Percentiles rank a stretch among this genome's conserved stretches.
Conservation (phyloP, 2,888 invertebrate species). For the Eupsilia transversa region DNA sequence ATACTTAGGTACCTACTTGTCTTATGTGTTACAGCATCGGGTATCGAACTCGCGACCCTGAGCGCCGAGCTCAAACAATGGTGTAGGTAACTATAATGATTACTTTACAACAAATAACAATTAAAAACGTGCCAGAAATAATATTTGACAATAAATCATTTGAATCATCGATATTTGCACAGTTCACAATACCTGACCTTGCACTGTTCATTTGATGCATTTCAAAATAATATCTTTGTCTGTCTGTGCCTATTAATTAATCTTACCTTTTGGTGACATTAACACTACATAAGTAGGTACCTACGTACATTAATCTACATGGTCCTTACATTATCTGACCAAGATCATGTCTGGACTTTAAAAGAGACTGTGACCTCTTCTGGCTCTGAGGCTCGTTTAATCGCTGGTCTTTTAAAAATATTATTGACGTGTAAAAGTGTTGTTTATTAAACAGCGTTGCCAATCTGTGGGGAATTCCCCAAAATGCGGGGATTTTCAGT, state of each 20-base stretch:
- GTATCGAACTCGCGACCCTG: slow-evolving; percentile 41
- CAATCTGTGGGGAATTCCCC: no score
- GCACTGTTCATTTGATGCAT: slow-evolving; percentile 2
- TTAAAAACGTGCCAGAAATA: slow-evolving; percentile 30
- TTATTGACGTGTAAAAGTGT: no score
- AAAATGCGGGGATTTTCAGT: no score
- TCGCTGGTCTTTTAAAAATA: no score
- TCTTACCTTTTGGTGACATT: background rate
- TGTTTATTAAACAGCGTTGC: no score
- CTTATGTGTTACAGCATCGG: slow-evolving; percentile 29
- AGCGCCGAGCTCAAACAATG: slow-evolving; percentile 29
- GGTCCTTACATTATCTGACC: no score
- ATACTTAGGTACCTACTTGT: background rate
- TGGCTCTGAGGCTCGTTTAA: no score
- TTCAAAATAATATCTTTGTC: background rate
- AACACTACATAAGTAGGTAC: background rate
- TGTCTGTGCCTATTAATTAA: background rate
- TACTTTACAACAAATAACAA: slow-evolving; percentile 29
- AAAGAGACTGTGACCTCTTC: no score
- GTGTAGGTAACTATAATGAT: slow-evolving; percentile 21
- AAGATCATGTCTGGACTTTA: no score
- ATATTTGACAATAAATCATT: slow-evolving; percentile 13
- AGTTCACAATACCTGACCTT: background rate
- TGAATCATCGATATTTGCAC: slow-evolving; percentile 13
- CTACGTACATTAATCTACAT: no score